These are phyloP conservation scores for Trichopria drosophilae DNA, from an alignment of 2,888 invertebrate genomes.

Conservation along the genomic window DNA sequence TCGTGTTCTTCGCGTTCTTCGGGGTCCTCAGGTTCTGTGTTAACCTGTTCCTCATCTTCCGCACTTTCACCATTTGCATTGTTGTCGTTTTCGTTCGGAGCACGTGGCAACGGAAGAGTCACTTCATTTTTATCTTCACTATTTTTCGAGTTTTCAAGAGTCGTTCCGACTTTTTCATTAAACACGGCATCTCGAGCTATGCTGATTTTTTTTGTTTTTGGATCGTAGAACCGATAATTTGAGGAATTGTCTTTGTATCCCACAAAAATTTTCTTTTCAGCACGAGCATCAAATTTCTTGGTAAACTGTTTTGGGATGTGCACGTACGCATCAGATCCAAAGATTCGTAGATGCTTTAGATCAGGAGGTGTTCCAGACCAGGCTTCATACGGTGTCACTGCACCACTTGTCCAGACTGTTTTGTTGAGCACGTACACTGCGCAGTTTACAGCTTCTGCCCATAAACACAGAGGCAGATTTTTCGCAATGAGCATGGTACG, in stretches of 20 bases:
- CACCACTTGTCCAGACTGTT: not conserved
- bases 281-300: constrained; percentile 34
- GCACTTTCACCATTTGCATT: too few relatives aligned
- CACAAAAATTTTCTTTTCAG: constrained; percentile 27
- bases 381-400: not conserved
- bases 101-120: not conserved
- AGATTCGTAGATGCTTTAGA: constrained; percentile 34
- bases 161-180: constrained; percentile 30
- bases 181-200: constrained; percentile 40
- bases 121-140: constrained; percentile 1
- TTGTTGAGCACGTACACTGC: constrained; percentile 38
- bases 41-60: not conserved
- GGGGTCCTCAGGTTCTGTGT: not conserved
- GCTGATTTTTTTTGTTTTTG: constrained; percentile 27
- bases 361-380: not conserved
- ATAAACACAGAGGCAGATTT: constrained; percentile 20
- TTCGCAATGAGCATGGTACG: constrained; percentile 30
- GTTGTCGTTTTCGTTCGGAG: not conserved
- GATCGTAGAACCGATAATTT: constrained; percentile 40
- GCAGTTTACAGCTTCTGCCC: constrained; percentile 39
- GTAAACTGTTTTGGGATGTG: constrained; percentile 33
- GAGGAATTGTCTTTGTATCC: constrained; percentile 32
- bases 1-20: too few relatives aligned
- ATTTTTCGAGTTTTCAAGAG: not conserved
- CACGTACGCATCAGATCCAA: constrained; percentile 33